These are phyloP conservation scores for Chymomyza caudatula DNA, from an alignment of 2,888 invertebrate genomes.

Conservation along the genomic window DNA sequence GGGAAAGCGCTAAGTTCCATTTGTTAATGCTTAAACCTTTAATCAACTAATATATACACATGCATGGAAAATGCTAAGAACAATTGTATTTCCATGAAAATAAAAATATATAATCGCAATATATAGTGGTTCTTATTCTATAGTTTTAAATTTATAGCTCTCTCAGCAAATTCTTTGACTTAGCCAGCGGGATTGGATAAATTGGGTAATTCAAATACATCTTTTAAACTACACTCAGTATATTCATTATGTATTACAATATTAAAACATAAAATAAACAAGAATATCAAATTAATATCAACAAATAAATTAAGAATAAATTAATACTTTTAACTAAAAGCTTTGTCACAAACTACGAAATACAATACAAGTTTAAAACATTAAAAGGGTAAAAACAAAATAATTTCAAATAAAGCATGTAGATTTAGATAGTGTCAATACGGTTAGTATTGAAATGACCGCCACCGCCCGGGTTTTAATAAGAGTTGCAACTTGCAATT, in stretches of 20 bases:
- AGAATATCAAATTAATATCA: not conserved
- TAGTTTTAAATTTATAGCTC: not conserved
- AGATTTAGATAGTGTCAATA: no score
- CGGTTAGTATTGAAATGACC: not conserved
- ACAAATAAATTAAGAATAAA: not conserved
- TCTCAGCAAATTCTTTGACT: no score
- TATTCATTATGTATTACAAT: not conserved
- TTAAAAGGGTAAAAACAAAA: constrained; percentile 3
- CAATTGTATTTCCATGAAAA: not conserved
- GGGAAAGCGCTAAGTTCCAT: not conserved
- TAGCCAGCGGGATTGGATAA: no score
- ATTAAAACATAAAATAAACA: not conserved
- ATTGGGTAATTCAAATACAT: not conserved
- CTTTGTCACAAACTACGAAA: not conserved
- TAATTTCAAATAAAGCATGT: not conserved
- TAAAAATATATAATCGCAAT: not conserved
- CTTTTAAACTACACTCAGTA: not conserved
- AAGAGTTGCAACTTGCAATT: not conserved
- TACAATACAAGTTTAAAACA: not conserved
- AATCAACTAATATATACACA: not conserved
- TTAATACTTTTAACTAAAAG: no score
- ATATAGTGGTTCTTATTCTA: not conserved
- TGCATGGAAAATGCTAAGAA: not conserved
- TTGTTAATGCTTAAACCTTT: not conserved
- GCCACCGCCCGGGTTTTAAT: not conserved